Conservation (phyloP, 2,797 vertebrate species). For the Lophotriccus pileatus region DNA sequence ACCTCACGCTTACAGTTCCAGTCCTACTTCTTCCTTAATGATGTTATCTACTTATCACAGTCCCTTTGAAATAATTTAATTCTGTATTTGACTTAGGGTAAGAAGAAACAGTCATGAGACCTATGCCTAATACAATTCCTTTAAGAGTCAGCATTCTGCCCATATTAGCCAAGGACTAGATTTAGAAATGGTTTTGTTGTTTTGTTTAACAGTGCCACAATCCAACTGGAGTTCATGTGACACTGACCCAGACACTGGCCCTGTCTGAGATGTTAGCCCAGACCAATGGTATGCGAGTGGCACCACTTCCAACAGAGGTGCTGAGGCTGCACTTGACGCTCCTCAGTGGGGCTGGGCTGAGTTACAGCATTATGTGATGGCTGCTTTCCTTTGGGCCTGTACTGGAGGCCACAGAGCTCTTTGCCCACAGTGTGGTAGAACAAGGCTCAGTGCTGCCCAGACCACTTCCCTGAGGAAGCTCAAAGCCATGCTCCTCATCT, state of each 20-base stretch:
- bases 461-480: not conserved
- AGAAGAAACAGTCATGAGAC: not conserved
- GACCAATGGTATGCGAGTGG: accelerated
- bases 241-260: accelerated
- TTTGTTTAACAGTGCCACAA: not conserved
- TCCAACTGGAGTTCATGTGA: accelerated
- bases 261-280: not conserved
- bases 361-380: not conserved
- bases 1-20: not conserved
- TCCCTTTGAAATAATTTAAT: not conserved
- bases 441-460: not conserved
- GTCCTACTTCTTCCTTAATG: not conserved
- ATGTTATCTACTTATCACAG: not conserved
- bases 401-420: not conserved
- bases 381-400: not conserved
- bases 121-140: not conserved
- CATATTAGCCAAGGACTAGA: not conserved
- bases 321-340: not conserved
- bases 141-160: not conserved
- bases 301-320: accelerated
- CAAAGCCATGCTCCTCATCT: not conserved
- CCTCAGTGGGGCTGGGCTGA: not conserved
- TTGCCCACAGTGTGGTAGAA: not conserved
- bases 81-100: not conserved
- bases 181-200: not conserved